Conservation (phyloP, 1,140 invertebrate species). For the Dinoponera quadriceps region DNA sequence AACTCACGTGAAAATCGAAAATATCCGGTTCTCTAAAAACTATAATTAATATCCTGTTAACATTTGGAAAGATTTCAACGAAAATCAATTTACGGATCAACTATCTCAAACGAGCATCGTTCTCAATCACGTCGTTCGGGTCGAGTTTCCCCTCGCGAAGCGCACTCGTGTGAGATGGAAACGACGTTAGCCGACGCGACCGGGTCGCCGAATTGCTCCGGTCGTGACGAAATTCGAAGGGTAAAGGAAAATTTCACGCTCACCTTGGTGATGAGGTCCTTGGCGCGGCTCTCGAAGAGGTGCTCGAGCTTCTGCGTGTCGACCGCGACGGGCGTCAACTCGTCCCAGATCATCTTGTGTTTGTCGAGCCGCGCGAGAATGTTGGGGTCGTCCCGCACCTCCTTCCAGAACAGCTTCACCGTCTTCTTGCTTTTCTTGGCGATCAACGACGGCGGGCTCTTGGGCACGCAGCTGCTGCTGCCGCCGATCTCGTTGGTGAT, state of each 20-base stretch:
- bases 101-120: too few species aligned
- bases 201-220: not conserved
- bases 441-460: slow-evolving; percentile 83
- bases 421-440: slow-evolving; percentile 97
- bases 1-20: too few species aligned
- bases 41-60: too few species aligned
- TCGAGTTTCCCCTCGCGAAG: not conserved
- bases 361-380: slow-evolving; percentile 88
- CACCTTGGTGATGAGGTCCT: slow-evolving; percentile 98
- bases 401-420: slow-evolving; percentile 99
- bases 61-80: too few species aligned
- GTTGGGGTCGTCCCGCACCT: slow-evolving; percentile 94
- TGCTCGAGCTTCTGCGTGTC: slow-evolving; percentile 98
- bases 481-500: slow-evolving; percentile 62
- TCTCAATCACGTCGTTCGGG: not conserved
- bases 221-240: not conserved
- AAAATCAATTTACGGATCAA: too few species aligned
- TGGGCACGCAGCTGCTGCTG: slow-evolving; percentile 74
- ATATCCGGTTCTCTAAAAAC: too few species aligned
- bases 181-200: not conserved
- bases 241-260: slow-evolving; percentile 60
- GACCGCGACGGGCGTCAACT: slow-evolving; percentile 92
- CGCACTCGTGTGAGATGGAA: slow-evolving; percentile 2
- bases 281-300: slow-evolving; percentile 98
- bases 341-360: slow-evolving; percentile 97